Percentiles rank a stretch among this genome's conserved stretches.
Evolutionary conservation across 2,797 vertebrate species (phyloP).

Genomic region (Echiichthys vipera): DNA sequence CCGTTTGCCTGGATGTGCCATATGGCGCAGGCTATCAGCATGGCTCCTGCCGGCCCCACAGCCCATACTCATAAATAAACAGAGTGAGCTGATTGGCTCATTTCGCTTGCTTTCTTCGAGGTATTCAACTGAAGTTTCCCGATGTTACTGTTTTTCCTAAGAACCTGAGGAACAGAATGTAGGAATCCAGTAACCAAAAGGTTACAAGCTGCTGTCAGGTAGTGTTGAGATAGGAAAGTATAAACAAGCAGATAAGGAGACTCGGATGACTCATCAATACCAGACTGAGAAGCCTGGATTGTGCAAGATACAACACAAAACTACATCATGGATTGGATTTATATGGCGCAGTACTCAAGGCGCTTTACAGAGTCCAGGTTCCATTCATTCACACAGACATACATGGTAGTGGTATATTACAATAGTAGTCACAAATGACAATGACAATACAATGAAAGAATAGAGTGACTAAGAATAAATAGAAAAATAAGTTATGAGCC

Average conservation of each 20-base stretch:
- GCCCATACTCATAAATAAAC: constrained; percentile 37
- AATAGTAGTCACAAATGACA: too few species aligned
- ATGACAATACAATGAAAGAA: too few species aligned
- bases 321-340: neutral
- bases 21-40: constrained; percentile 68
- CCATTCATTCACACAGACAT: too few species aligned
- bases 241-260: constrained; percentile 25
- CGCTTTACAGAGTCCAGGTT: too few species aligned
- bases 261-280: constrained; percentile 29
- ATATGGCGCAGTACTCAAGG: too few species aligned
- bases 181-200: constrained; percentile 3
- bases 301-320: constrained; percentile 9
- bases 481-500: too few species aligned
- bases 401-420: too few species aligned
- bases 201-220: constrained; percentile 14
- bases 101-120: constrained; percentile 19
- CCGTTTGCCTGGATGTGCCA: constrained; percentile 62
- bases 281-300: constrained; percentile 1
- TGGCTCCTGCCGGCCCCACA: constrained; percentile 49
- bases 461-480: too few species aligned
- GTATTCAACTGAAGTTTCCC: neutral
- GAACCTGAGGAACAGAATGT: neutral
- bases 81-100: constrained; percentile 38
- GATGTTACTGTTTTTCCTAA: neutral
- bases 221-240: neutral